A percentile compares a stretch with the other conserved stretches of the same genome.
phyloP scores from a whole-genome alignment of 2,113 vertebrate species.

The Bungarus multicinctus region DNA sequence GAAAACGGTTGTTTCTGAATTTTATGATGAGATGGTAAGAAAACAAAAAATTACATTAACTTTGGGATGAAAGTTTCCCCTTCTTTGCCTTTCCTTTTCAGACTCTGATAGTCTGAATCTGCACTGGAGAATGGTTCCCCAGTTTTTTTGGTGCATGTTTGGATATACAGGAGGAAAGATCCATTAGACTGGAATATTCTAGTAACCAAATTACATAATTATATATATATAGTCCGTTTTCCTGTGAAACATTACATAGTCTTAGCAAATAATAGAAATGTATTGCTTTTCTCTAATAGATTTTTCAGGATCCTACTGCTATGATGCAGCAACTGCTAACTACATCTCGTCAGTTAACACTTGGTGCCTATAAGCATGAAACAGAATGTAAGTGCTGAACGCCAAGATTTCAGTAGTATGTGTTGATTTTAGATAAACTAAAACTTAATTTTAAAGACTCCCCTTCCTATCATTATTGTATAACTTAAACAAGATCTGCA shows the following conservation, averaged over 20 bases:
- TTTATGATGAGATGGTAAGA: constrained; percentile 98
- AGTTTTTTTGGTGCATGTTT: not conserved
- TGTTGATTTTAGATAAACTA: not conserved
- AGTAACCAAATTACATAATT: not conserved
- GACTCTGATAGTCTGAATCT: not conserved
- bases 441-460: not conserved
- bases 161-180: not conserved
- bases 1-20: constrained; percentile 97
- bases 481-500: not conserved
- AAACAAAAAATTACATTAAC: not conserved
- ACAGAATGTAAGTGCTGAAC: constrained; percentile 88
- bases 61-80: not conserved
- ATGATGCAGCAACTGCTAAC: constrained; percentile 99
- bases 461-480: not conserved
- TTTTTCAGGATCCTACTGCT: constrained; percentile 98
- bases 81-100: not conserved
- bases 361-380: constrained; percentile 97
- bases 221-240: not conserved
- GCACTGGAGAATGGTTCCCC: not conserved
- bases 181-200: not conserved
- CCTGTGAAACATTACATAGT: not conserved
- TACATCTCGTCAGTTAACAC: constrained; percentile 91
- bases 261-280: not conserved
- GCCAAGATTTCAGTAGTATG: not conserved
- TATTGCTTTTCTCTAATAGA: constrained; percentile 69